These are phyloP conservation scores for Scophthalmus maximus DNA, from an alignment of 2,113 vertebrate genomes.

Conservation along the genomic window DNA sequence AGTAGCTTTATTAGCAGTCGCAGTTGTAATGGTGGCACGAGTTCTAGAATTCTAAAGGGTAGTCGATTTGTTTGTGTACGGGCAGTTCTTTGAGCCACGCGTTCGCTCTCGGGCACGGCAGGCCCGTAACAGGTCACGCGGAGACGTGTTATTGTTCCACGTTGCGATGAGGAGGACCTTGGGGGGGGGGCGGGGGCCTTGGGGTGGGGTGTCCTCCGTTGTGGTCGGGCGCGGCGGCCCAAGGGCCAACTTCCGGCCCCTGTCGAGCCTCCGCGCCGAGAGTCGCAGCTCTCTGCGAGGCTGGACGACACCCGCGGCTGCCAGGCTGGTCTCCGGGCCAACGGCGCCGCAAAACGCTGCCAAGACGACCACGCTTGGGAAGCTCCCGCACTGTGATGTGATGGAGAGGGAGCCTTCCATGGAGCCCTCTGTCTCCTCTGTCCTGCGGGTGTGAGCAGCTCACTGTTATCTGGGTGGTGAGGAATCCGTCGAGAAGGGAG, in stretches of 20 bases:
- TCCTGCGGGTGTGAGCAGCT: conserved; percentile 7
- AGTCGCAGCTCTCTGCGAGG: conserved; percentile 55
- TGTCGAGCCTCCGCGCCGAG: conserved; percentile 62
- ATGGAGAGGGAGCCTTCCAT: conserved; percentile 18
- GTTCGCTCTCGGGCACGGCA: conserved; percentile 16
- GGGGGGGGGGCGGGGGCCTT: background rate
- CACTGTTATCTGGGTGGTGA: background rate
- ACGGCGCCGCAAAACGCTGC: background rate
- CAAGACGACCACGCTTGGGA: conserved; percentile 26
- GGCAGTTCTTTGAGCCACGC: too few relatives aligned
- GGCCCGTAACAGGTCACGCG: conserved; percentile 10
- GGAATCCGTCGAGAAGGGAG: too few relatives aligned
- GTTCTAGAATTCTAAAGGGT: too few relatives aligned
- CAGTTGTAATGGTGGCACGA: too few relatives aligned
- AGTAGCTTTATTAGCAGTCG: too few relatives aligned
- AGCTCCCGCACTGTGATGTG: background rate
- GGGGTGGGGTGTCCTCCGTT: conserved; percentile 10
- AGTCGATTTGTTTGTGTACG: too few relatives aligned
- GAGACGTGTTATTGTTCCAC: conserved; percentile 15
- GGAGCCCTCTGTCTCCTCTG: conserved; percentile 8
- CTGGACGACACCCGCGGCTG: conserved; percentile 62
- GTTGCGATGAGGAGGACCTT: conserved; percentile 12
- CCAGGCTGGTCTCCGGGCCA: conserved; percentile 57
- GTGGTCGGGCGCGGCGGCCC: background rate
- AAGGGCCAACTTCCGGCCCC: conserved; percentile 45